Conservation (phyloP, 2,113 vertebrate genomes). For the Anguilla rostrata region DNA sequence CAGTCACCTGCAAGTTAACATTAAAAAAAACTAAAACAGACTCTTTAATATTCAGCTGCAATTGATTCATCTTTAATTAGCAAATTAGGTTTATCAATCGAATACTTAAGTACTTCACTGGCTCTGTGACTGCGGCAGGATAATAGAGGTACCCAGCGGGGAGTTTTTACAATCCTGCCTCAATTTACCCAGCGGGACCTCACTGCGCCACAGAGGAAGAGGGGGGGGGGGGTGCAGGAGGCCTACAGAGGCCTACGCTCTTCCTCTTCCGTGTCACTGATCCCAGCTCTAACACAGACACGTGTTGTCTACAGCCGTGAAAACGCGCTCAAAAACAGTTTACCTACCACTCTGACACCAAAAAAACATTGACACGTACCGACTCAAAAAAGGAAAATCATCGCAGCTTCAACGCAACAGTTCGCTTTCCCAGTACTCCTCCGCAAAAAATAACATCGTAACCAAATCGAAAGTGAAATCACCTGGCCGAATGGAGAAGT, state of each 20-base stretch:
- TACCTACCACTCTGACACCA: too few species aligned
- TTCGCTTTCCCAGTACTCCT: not conserved
- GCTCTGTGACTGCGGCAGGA: not conserved
- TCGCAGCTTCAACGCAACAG: not conserved
- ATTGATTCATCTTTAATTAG: not conserved
- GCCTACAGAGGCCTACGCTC: not conserved
- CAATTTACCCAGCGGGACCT: not conserved
- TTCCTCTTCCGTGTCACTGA: not conserved
- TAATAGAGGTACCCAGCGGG: not conserved
- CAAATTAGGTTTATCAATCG: not conserved
- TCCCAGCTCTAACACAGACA: too few species aligned
- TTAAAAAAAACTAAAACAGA: not conserved
- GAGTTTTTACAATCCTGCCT: not conserved
- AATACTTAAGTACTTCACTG: not conserved
- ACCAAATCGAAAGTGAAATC: not conserved
- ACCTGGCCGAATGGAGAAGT: conserved; percentile 13
- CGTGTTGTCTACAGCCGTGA: too few species aligned
- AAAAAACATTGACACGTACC: too few species aligned
- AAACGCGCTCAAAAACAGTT: too few species aligned
- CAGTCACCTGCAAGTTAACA: not conserved
- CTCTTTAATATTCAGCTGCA: not conserved
- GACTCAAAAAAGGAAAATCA: not conserved
- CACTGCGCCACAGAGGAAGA: not conserved
- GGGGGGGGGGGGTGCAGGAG: too few species aligned
- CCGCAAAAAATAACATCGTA: too few species aligned